These are phyloP conservation scores for Pristionchus japonicus DNA, from an alignment of 2,888 invertebrate species.

Conservation along the genomic window DNA sequence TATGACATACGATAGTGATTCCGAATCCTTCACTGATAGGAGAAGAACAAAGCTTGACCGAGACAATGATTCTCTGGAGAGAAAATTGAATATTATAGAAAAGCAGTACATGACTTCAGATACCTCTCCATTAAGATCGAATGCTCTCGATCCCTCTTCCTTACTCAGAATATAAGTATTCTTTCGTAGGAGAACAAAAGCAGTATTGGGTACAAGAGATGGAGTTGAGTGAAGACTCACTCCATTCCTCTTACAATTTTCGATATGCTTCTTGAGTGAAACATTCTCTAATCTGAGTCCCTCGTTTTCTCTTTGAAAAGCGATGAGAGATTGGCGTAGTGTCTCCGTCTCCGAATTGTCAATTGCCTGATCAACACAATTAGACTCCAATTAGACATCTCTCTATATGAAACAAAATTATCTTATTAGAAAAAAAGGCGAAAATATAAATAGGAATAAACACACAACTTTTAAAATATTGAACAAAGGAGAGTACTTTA, in stretches of 20 bases:
- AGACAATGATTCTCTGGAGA: slow-evolving; percentile 9
- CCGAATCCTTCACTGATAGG: slow-evolving; percentile 26
- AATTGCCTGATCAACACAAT: too few species aligned
- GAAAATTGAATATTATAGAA: too few species aligned
- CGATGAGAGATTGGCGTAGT: slow-evolving; percentile 14
- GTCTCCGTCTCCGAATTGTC: slow-evolving; percentile 33
- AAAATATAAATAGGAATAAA: neutral
- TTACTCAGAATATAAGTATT: neutral
- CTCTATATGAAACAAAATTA: too few species aligned
- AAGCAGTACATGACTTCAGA: neutral
- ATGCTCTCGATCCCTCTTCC: slow-evolving; percentile 34
- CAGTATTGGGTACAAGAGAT: neutral
- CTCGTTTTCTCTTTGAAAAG: slow-evolving; percentile 39
- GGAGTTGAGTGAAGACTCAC: neutral
- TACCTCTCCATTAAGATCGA: slow-evolving; percentile 41
- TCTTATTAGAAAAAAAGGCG: neutral
- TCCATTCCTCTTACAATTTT: neutral
- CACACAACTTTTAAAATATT: too few species aligned
- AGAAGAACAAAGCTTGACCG: neutral
- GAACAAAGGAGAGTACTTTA: too few species aligned
- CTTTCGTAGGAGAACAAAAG: neutral
- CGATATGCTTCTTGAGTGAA: neutral
- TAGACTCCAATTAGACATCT: too few species aligned
- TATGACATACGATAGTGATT: neutral
- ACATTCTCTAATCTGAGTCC: slow-evolving; percentile 26